These are phyloP conservation scores for Gasterosteus aculeatus DNA, from an alignment of 2,113 vertebrate genomes.

Conservation along the genomic window DNA sequence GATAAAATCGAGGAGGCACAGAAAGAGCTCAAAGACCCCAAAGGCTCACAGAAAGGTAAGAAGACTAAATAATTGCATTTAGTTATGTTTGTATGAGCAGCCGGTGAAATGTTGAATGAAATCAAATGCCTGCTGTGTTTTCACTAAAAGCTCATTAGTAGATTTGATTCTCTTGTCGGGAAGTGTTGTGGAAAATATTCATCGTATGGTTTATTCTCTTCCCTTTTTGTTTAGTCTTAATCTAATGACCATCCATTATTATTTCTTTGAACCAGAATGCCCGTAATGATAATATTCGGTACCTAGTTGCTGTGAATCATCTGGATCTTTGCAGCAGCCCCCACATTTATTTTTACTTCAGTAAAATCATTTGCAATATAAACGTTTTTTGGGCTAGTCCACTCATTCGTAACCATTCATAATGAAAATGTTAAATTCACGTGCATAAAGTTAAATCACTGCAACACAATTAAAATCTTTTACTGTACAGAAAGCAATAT, in stretches of 20 bases:
- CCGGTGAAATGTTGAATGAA: not conserved
- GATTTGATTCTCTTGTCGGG: not conserved
- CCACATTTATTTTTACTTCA: conserved; percentile 1
- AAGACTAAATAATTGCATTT: not conserved
- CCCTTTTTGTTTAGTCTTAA: not conserved
- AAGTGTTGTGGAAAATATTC: not conserved
- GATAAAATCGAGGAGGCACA: conserved; percentile 99
- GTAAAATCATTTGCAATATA: not conserved
- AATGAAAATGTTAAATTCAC: not conserved
- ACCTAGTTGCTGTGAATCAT: not conserved
- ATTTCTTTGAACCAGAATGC: not conserved
- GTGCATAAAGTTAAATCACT: not conserved
- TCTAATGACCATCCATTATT: not conserved
- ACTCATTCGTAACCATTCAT: not conserved
- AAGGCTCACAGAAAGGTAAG: conserved; percentile 91
- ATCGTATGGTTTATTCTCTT: not conserved
- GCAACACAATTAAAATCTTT: not conserved
- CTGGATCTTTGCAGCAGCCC: not conserved
- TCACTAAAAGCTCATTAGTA: not conserved
- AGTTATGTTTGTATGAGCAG: not conserved
- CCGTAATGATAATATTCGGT: not conserved
- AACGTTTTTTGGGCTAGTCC: not conserved
- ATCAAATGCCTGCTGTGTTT: not conserved
- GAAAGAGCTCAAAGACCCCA: conserved; percentile 94
- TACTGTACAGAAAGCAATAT: not conserved